A percentile compares a stretch with the other conserved stretches of the same genome.
phyloP scores from a whole-genome alignment of 2,113 vertebrate species.

The Dicentrarchus labrax region DNA sequence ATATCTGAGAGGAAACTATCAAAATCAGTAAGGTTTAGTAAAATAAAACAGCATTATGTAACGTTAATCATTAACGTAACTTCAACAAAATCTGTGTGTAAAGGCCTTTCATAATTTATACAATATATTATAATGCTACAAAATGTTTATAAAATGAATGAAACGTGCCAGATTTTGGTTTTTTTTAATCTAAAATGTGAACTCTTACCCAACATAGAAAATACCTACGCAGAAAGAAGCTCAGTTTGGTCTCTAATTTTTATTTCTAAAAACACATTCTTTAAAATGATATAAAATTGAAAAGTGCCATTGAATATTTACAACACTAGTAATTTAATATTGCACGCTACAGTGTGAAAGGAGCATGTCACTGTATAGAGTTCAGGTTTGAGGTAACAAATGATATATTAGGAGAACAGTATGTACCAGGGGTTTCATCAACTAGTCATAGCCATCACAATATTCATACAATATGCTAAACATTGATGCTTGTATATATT shows the following conservation, averaged over 20 bases:
- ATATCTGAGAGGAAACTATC: too few species aligned
- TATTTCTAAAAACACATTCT: conserved; percentile 33
- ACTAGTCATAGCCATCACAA: not conserved
- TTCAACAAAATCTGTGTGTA: too few species aligned
- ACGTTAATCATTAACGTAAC: too few species aligned
- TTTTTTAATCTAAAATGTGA: not conserved
- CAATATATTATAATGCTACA: not conserved
- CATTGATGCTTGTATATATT: not conserved
- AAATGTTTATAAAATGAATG: too few species aligned
- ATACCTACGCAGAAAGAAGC: not conserved
- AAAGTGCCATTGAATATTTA: conserved; percentile 70
- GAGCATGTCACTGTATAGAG: not conserved
- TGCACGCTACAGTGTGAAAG: conserved; percentile 53
- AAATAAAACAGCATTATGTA: too few species aligned
- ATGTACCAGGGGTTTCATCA: not conserved
- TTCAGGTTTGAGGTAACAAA: conserved; percentile 49
- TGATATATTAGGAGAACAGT: conserved; percentile 22
- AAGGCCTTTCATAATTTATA: too few species aligned
- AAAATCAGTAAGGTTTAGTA: too few species aligned
- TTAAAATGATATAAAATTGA: conserved; percentile 37
- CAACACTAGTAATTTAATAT: conserved; percentile 62
- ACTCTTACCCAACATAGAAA: not conserved
- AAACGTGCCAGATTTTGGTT: not conserved
- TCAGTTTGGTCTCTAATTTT: conserved; percentile 10
- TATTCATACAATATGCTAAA: not conserved